phyloP scores from a whole-genome alignment of 2,797 vertebrate species.

The Stomatorhinus walkeri region DNA sequence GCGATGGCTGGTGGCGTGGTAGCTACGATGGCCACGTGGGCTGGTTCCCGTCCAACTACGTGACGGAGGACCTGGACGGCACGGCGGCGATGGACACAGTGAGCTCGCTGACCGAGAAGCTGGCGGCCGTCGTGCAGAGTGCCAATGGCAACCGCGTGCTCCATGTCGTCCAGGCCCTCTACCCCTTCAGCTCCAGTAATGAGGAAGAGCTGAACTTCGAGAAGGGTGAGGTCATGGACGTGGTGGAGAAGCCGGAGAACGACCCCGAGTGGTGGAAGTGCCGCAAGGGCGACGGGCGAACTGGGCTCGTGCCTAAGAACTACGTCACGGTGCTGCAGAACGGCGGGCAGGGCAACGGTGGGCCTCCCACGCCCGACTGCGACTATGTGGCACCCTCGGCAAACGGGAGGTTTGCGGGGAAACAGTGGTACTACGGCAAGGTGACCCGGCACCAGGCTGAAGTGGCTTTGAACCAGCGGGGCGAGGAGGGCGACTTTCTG shows the following conservation, averaged over 20 bases:
- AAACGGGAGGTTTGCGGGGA: conserved; percentile 59
- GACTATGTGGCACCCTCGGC: conserved; percentile 57
- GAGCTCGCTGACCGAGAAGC: conserved; percentile 56
- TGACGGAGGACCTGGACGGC: conserved; percentile 58
- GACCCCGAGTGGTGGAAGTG: conserved; percentile 68
- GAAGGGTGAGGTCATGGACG: conserved; percentile 66
- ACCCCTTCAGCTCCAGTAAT: conserved; percentile 62
- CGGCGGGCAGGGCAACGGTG: conserved; percentile 41
- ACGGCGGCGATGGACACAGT: conserved; percentile 49
- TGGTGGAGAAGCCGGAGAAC: conserved; percentile 66
- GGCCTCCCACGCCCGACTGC: conserved; percentile 56
- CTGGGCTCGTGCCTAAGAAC: conserved; percentile 64
- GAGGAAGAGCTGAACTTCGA: conserved; percentile 67
- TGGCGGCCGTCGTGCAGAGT: conserved; percentile 56
- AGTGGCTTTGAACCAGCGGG: conserved; percentile 63
- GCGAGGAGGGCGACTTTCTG: conserved; percentile 62
- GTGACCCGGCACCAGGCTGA: conserved; percentile 64
- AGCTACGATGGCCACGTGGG: conserved; percentile 60
- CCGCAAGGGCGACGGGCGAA: conserved; percentile 56
- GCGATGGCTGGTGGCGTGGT: conserved; percentile 64
- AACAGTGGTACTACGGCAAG: conserved; percentile 64
- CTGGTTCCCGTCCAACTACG: conserved; percentile 68
- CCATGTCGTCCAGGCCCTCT: conserved; percentile 62
- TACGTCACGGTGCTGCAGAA: conserved; percentile 61
- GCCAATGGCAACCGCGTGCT: conserved; percentile 51